Conservation (phyloP, 2,113 vertebrate genomes). For the Pollachius pollachius region DNA sequence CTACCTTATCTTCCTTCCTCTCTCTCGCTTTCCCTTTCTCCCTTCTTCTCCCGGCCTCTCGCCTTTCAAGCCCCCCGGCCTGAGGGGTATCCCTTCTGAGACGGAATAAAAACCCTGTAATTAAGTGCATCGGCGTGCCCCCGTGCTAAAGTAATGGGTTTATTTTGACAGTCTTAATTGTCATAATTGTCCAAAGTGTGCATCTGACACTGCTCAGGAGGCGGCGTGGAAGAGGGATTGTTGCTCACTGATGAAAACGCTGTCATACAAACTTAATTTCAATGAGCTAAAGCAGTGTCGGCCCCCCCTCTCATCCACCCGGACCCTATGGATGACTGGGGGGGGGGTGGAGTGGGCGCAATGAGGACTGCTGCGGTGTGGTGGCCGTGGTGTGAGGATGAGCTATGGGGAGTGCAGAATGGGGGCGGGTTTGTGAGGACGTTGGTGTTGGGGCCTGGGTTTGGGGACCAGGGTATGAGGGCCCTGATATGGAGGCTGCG, state of each 20-base stretch:
- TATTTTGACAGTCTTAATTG: slow-evolving; percentile 81
- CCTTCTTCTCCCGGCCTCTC: not conserved
- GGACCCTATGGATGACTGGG: slow-evolving; percentile 53
- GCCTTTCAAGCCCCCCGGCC: slow-evolving; percentile 26
- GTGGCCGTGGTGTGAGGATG: too few species aligned
- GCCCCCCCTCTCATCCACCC: slow-evolving; percentile 30
- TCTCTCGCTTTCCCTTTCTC: slow-evolving; percentile 26
- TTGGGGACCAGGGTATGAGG: too few species aligned
- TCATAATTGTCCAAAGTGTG: slow-evolving; percentile 76
- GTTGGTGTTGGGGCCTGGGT: too few species aligned
- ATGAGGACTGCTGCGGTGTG: too few species aligned
- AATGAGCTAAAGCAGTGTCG: slow-evolving; percentile 56
- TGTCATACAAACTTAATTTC: slow-evolving; percentile 72
- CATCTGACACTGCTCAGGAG: slow-evolving; percentile 60
- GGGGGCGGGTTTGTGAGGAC: too few species aligned
- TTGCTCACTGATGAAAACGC: slow-evolving; percentile 69
- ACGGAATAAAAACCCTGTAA: slow-evolving; percentile 66
- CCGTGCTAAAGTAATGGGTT: slow-evolving; percentile 66
- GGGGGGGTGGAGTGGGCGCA: not conserved
- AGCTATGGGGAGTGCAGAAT: too few species aligned
- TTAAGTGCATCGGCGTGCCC: slow-evolving; percentile 67
- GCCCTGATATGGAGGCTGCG: too few species aligned
- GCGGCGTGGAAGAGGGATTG: slow-evolving; percentile 46
- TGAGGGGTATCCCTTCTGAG: slow-evolving; percentile 60
- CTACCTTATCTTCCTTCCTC: slow-evolving; percentile 25